Evolutionary conservation across 30 jellyfish, hydroid and myxozoan genomes (phyloP), one percentile per base, ranked within the genome.

Genomic region (Mastigias papua): DNA sequence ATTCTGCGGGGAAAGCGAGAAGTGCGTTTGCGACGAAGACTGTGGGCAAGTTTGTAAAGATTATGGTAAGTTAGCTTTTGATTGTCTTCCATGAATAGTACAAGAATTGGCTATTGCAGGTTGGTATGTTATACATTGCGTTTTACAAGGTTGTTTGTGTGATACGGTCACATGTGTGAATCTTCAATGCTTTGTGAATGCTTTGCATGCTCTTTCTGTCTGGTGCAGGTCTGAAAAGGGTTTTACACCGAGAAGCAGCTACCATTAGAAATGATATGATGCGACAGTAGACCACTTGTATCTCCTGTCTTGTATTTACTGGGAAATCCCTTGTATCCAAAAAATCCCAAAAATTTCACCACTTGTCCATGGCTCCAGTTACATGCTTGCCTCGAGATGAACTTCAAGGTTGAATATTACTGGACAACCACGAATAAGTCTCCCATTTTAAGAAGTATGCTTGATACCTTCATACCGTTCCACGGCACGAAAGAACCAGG

Each of bases 11-110:
- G 50, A 72, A 34, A 79, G 93, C 33, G 99, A 90, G 70, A 58
- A 60, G 33, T 95, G 99, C 64, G 65, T 86, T 70, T 95, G 99
- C 74, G 96, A 95, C 30, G 90, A 75, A 46, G 86, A 78, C 29
- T 95, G 99, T 71, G 99, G 97, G 48, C 91, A 90, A 60, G 86
- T 48, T 65, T 77, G 99, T 58, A 90, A 96, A 63, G 83, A 78
- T 34, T 30, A 61, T 9, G 97, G 97, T 90, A 58, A 81, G 94
- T 85, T 64, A 42, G 73, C 60, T 82, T 69, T 31, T 31, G 69
- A 64, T 66, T 57, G 67, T 57, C 50, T 71, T 72, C 26, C 29
- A 11, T 61, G 80, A 79, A 64, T 79, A 62, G 81, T 65, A 79
- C 81, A 79, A 62, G 90, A 79, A 79, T 79, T 34, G 80, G 71